A percentile compares a stretch with the other conserved stretches of the same genome.
These are phyloP conservation scores for Dusona sp. DNA, from an alignment of 2,888 invertebrate genomes.

Conservation along the genomic window DNA sequence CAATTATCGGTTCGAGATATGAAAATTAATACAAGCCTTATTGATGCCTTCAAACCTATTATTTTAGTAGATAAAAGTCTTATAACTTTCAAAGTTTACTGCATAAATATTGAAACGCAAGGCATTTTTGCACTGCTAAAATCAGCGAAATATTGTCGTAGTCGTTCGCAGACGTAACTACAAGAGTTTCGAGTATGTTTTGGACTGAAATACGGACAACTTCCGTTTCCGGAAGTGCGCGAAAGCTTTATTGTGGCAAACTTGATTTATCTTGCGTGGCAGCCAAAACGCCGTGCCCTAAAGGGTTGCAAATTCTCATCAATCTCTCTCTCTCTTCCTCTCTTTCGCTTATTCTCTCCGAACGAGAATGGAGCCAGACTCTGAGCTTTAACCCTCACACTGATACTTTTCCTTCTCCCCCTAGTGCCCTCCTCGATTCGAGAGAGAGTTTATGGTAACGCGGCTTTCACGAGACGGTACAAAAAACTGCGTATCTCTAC, in stretches of 20 bases:
- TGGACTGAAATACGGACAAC: constrained; percentile 63
- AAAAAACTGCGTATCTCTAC: constrained; percentile 55
- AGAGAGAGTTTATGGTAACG: constrained; percentile 54
- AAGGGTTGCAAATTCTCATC: constrained; percentile 57
- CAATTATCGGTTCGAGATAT: no score
- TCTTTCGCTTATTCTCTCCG: constrained; percentile 11
- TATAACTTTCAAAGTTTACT: neutral
- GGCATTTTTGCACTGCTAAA: neutral
- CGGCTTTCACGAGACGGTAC: constrained; percentile 44
- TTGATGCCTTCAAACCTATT: neutral
- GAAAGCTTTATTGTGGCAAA: constrained; percentile 65
- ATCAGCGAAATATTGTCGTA: constrained; percentile 32
- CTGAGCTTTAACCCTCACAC: constrained; percentile 59
- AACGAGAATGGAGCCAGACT: constrained; percentile 28
- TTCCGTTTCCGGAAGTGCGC: constrained; percentile 63
- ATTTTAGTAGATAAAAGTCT: neutral
- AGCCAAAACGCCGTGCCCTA: constrained; percentile 49
- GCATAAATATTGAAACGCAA: neutral
- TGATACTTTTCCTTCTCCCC: constrained; percentile 21
- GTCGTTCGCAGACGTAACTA: constrained; percentile 4
- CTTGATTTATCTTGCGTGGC: constrained; percentile 61
- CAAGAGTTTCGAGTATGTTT: constrained; percentile 62
- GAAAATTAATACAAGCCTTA: neutral
- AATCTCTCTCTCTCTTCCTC: constrained; percentile 42
- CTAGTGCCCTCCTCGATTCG: constrained; percentile 6